A percentile compares a stretch with the other conserved stretches of the same genome.
These are phyloP conservation scores for Tinea trinotella DNA, from an alignment of 2,888 invertebrate species.

Conservation along the genomic window DNA sequence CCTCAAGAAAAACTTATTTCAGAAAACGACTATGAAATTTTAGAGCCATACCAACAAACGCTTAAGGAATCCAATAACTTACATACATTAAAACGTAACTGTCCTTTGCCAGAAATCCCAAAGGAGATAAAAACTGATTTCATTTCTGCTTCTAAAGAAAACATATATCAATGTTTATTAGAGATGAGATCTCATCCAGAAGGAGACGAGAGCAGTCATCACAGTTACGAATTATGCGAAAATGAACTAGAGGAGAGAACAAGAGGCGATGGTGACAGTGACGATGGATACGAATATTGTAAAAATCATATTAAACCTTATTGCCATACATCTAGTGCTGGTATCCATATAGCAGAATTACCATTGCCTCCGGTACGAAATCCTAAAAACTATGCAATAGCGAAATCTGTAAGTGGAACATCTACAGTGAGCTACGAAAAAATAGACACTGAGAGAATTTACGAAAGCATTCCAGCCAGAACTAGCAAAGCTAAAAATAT, in stretches of 20 bases:
- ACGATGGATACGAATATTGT: conserved; percentile 66
- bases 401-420: conserved; percentile 61
- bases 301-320: conserved; percentile 60
- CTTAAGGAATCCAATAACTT: conserved; percentile 34
- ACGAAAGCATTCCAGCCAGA: conserved; percentile 57
- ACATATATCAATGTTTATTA: conserved; percentile 59
- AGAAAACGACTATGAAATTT: conserved; percentile 62
- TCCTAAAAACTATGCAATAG: conserved; percentile 51
- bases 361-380: conserved; percentile 36
- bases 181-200: conserved; percentile 65
- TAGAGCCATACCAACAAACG: conserved; percentile 52
- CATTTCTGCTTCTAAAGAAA: conserved; percentile 35
- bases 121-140: conserved; percentile 32
- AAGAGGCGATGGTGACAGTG: conserved; percentile 60
- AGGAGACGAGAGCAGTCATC: conserved; percentile 62
- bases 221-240: conserved; percentile 68
- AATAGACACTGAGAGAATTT: conserved; percentile 61
- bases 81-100: conserved; percentile 57
- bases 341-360: conserved; percentile 64
- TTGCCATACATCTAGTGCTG: conserved; percentile 53
- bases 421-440: conserved; percentile 63
- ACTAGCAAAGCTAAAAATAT: conserved; percentile 47
- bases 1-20: conserved; percentile 33
- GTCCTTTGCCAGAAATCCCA: conserved; percentile 65
- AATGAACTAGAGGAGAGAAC: conserved; percentile 55